These are phyloP conservation scores for Trichogramma dendrolimi DNA, from an alignment of 2,888 invertebrate species.

Conservation along the genomic window DNA sequence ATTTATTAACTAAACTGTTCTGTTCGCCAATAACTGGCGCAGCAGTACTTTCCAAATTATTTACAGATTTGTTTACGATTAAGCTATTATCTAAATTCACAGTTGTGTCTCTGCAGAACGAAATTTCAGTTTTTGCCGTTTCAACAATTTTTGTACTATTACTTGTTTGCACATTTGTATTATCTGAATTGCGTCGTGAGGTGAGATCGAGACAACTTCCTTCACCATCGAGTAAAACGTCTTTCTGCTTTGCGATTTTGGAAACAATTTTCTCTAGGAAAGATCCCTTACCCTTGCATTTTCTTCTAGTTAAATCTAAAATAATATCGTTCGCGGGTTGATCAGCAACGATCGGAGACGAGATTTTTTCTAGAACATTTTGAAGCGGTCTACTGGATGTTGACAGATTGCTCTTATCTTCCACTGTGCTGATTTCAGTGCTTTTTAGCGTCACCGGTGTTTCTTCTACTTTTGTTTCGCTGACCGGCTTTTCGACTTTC, in stretches of 20 bases:
- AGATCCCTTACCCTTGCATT: constrained; percentile 47
- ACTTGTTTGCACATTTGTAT: constrained; percentile 2
- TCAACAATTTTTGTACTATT: constrained; percentile 17
- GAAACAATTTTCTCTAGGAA: constrained; percentile 50
- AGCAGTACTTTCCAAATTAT: constrained; percentile 10
- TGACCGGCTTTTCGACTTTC: background rate
- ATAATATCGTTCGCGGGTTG: constrained; percentile 44
- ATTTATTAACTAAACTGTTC: constrained; percentile 7
- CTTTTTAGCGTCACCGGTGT: background rate
- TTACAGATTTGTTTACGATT: constrained; percentile 11
- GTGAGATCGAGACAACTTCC: constrained; percentile 6
- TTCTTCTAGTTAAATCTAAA: constrained; percentile 46
- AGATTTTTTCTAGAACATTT: background rate
- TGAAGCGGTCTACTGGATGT: background rate
- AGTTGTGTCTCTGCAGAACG: constrained; percentile 6
- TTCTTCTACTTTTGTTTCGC: constrained; percentile 7
- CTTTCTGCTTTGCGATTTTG: constrained; percentile 49
- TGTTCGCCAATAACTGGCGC: constrained; percentile 1
- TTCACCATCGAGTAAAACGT: constrained; percentile 35
- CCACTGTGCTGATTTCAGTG: too few species aligned
- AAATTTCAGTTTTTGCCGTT: constrained; percentile 13
- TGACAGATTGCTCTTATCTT: background rate
- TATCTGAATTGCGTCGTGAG: background rate
- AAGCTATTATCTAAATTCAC: constrained; percentile 11
- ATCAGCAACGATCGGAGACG: background rate